Evolutionary conservation across 2,888 invertebrate genomes (phyloP), one percentile per base, ranked within the genome.

Genomic region (Silvanus unidentatus): DNA sequence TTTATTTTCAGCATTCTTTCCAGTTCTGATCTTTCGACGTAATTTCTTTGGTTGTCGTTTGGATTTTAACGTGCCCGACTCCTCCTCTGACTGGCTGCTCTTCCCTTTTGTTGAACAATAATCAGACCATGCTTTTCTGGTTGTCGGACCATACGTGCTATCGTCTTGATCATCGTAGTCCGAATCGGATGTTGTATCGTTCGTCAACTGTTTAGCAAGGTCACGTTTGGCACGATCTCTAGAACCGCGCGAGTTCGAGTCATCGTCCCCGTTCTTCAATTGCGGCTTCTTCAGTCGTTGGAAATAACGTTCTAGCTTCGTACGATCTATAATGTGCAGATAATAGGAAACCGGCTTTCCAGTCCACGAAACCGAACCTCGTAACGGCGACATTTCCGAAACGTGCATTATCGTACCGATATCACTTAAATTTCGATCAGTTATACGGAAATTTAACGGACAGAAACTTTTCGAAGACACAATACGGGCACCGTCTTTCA

Each of bases 341-440:
- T 93, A 99, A 78, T 99, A 99, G 54, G 95, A 93, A 63, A 99
- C 98, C 41, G 97, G 93, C 73, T 95, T 97, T 55, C 94, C 94
- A 49, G 99, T 99, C 99, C 99, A 99, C 12, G 98, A 98, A 48
- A 98, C 98, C 9, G 95, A 95, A 55, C 95, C 95, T 66, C 88
- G 84, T 52, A 96, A 75, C 12, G 97, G 95, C 52, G 93, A 88
- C 84, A 99, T 88, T 75, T 97, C 96, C 54, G 88, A 88, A 34
- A 99, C 95, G 72, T 96, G 94, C 92, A 99, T 95, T 65, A 99
- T 98, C 52, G 97, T 94, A 55, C 97, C 97, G 68, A 99, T 96
- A 75, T 99, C 97, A 74, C 90, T 93, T 50, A 99, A 79, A 75
- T 97, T 98, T 68, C 99, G 80, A 73, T 98, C 97, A 22, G 96